Evolutionary conservation across 2,888 invertebrate species (phyloP).

Genomic region (Orchesella flavescens): DNA sequence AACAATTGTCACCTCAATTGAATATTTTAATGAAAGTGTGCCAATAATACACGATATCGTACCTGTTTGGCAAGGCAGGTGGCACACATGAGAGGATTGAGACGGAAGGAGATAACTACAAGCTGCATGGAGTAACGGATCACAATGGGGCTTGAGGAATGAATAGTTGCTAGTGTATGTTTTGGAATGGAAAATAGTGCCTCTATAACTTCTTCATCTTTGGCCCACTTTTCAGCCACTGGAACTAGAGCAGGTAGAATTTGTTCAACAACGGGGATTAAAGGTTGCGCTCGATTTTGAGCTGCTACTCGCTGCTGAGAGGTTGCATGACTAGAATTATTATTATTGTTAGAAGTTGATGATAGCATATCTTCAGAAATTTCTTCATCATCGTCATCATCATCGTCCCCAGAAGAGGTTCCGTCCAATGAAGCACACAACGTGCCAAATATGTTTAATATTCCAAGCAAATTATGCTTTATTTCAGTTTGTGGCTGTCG

Average conservation of each 20-base stretch:
- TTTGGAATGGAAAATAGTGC: constrained; percentile 69
- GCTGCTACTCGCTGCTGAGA: constrained; percentile 19
- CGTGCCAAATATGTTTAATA: constrained; percentile 70
- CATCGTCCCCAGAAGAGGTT: constrained; percentile 59
- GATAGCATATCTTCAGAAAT: constrained; percentile 32
- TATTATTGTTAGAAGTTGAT: constrained; percentile 59
- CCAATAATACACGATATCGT: too few species aligned
- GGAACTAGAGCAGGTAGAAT: constrained; percentile 70
- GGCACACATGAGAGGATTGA: constrained; percentile 67
- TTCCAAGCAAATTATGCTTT: constrained; percentile 65
- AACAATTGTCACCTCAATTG: too few species aligned
- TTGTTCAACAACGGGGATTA: constrained; percentile 71
- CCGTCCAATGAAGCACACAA: constrained; percentile 69
- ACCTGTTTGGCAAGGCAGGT: constrained; percentile 69
- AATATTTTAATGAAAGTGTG: too few species aligned
- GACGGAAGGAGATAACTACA: constrained; percentile 68
- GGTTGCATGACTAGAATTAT: constrained; percentile 58
- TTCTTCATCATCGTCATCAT: constrained; percentile 62
- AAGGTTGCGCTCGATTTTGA: constrained; percentile 59
- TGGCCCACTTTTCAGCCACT: constrained; percentile 70
- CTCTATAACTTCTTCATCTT: constrained; percentile 71
- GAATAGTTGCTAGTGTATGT: constrained; percentile 68
- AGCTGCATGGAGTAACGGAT: constrained; percentile 69
- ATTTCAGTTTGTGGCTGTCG: constrained; percentile 67
- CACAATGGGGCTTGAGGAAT: constrained; percentile 67